phyloP scores from a whole-genome alignment of 2,888 invertebrate genomes.

The Phymatocera aterrima region DNA sequence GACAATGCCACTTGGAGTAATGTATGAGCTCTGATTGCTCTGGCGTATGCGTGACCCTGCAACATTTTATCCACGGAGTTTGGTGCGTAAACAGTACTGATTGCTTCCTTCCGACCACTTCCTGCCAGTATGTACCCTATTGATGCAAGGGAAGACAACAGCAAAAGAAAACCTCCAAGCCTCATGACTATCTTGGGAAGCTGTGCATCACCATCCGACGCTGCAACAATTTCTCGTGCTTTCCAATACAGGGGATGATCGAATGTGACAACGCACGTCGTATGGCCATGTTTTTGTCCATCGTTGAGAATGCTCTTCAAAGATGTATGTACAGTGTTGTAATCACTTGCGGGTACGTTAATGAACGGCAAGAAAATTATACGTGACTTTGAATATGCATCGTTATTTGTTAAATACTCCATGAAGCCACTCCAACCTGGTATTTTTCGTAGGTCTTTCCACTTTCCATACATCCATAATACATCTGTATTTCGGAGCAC shows the following conservation, averaged over 20 bases:
- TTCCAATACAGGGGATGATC: conserved; percentile 59
- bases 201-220: background rate
- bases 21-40: conserved; percentile 60
- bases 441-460: conserved; percentile 23
- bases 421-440: conserved; percentile 57
- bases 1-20: conserved; percentile 54
- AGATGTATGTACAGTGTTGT: conserved; percentile 54
- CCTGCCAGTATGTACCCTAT: conserved; percentile 56
- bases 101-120: conserved; percentile 54
- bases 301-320: conserved; percentile 43
- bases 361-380: conserved; percentile 51
- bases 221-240: conserved; percentile 54
- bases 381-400: conserved; percentile 34
- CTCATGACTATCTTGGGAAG: conserved; percentile 51
- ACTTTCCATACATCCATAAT: conserved; percentile 52
- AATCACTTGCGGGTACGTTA: conserved; percentile 51
- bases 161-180: conserved; percentile 49
- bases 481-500: conserved; percentile 30
- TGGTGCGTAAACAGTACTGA: conserved; percentile 52
- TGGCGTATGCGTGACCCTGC: conserved; percentile 58
- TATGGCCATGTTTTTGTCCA: conserved; percentile 42
- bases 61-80: conserved; percentile 57
- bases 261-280: conserved; percentile 56
- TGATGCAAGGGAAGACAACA: conserved; percentile 53
- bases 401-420: conserved; percentile 50